Evolutionary conservation across 2,797 vertebrate genomes (phyloP).

Genomic region (Mergus octosetaceus): DNA sequence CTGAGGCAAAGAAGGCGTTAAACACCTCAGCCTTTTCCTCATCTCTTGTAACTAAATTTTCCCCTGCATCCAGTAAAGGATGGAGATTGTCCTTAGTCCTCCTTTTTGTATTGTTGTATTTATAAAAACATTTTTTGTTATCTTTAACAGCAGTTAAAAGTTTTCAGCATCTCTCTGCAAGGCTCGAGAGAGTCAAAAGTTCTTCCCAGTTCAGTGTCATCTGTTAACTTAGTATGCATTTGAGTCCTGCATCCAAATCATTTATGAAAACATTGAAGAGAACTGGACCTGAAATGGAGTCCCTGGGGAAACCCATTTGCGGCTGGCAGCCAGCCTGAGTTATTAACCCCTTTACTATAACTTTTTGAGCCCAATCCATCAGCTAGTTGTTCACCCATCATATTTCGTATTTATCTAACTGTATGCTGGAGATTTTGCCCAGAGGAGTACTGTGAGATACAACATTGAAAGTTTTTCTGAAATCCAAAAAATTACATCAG

Average conservation of each 20-base stretch:
- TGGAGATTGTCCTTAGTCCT: too few species aligned
- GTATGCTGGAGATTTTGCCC: too few species aligned
- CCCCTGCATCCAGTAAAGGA: too few species aligned
- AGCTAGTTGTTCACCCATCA: background rate
- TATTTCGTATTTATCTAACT: background rate
- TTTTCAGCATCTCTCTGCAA: background rate
- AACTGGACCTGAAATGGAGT: background rate
- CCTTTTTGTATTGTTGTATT: too few species aligned
- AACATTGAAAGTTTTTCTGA: background rate
- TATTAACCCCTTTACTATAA: background rate
- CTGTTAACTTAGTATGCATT: background rate
- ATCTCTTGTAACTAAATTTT: too few species aligned
- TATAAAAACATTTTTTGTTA: too few species aligned
- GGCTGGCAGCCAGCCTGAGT: background rate
- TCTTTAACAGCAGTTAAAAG: too few species aligned
- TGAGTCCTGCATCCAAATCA: background rate
- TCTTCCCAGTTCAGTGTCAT: background rate
- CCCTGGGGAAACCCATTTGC: too few species aligned
- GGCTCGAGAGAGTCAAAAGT: background rate
- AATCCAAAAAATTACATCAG: background rate
- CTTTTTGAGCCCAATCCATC: background rate
- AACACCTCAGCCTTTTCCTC: too few species aligned
- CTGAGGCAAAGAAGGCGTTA: too few species aligned
- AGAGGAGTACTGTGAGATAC: background rate
- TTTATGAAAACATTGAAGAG: background rate